Base-by-base conservation (phyloP, 2,888 invertebrate species). In the Chrysodeixis includens region DNA sequence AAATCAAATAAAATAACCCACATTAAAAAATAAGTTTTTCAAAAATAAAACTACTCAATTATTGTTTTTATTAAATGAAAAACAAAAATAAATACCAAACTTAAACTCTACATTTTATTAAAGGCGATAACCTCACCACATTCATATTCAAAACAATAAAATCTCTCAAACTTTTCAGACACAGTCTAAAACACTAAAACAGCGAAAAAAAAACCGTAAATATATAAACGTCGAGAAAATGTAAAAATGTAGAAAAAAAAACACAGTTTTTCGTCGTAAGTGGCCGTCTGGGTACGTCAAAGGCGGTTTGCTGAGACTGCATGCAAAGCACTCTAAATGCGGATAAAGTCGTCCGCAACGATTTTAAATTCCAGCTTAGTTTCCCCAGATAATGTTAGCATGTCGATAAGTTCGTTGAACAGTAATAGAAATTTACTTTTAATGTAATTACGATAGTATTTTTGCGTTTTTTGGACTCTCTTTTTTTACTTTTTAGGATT, bases 221-320 rank as follows among this genome's bases (percentile, higher is more conserved):
- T n/a, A n/a, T 73, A 74, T 85, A 87, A 90, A 87, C 84, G 86
- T 82, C 77, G 74, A 77, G 70, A 81, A 82, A 86, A 78, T 81
- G 83, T 26, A 26, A 6, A 4, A 26, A 26, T 26, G 26, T 26
- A 26, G 6, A n/a, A 77, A 66, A 80, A 89, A 90, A 87, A 84
- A 88, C 80, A 84, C 87, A 84, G 86, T 90, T 90, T 86, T 88
- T 84, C 86, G 83, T 81, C 86, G 88, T 89, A 90, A 93, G 92
- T 92, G 91, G 89, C 86, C 84, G 91, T 88, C 90, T 90, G 90
- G 88, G 90, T 84, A 81, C 89, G 84, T 90, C 92, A 92, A 92
- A 92, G 92, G 90, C 79, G 64, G 74, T 71, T 74, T 77, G 79
- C 83, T 79, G 81, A 85, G 85, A 76, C 85, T 84, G 86, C 84